Evolutionary conservation across 2,797 vertebrate genomes (phyloP).

Genomic region (Anguilla marmorata): DNA sequence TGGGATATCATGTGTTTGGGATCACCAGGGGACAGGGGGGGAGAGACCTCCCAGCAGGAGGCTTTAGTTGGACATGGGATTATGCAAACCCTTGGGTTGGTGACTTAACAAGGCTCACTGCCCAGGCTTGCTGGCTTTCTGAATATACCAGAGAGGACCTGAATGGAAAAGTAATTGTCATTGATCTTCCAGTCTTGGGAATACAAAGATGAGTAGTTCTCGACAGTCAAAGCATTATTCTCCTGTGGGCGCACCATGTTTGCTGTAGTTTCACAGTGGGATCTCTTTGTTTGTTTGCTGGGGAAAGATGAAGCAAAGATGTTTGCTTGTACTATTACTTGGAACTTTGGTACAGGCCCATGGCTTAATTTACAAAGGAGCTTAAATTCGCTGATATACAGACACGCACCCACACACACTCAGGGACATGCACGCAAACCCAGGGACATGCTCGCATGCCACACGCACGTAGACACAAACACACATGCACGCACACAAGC

Average conservation of each 20-base stretch:
- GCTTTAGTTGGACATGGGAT: background rate
- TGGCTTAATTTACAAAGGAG: background rate
- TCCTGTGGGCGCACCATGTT: background rate
- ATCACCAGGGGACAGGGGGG: background rate
- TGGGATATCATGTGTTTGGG: background rate
- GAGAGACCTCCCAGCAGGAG: slow-evolving; percentile 13
- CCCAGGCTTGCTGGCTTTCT: background rate
- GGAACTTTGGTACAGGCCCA: background rate
- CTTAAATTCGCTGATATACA: background rate
- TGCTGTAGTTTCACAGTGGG: background rate
- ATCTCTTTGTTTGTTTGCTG: slow-evolving; percentile 6
- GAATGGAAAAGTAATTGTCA: background rate
- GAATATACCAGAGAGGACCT: background rate
- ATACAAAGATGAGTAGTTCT: background rate
- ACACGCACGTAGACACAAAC: background rate
- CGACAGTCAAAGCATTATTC: background rate
- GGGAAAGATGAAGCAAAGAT: background rate
- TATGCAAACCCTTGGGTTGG: background rate
- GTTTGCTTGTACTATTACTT: background rate
- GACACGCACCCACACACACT: background rate
- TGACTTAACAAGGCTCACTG: background rate
- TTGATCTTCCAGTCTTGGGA: background rate
- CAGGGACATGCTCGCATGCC: background rate
- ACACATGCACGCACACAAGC: background rate
- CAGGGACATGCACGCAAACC: background rate